Base-by-base conservation (phyloP, 1,140 invertebrate genomes). In the Diuraphis noxia region DNA sequence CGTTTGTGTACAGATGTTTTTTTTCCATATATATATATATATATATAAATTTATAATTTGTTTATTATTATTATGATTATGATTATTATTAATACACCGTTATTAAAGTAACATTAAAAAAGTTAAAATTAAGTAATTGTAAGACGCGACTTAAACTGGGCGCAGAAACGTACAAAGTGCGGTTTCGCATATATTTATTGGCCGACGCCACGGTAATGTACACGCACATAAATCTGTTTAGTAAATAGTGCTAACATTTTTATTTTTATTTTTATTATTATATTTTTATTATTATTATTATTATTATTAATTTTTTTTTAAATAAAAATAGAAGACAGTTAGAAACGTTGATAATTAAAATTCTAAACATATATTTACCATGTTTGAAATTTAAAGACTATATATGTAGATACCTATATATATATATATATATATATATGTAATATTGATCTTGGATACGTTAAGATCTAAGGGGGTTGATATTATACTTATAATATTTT, bases 51-150 rank as follows among this genome's bases (percentile, higher is more conserved):
- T 7, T 56, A 40, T 25, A 23, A 56, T 38, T 38, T 56, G 30
- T 87, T 87, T 52, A 56, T 87, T 56, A 87, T 56, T 87, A 87
- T 52, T 40, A n/a, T 49, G 4, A 85, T 85, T 85, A 46, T 85
- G 4, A 85, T 85, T 85, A 46, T 85, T 43, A 49, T 85, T 49
- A 85, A 46, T 85, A 85, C 43, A 25, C 40, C 30, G 13, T 84
- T 84, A 43, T 41, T 84, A 19, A n/a, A 30, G 25, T 85, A 85
- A 21, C 19, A 43, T 46, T 49, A 23, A 85, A 72, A 85, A 34
- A 9, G n/a, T 46, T 43, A 49, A 46, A 46, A 36, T 19, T 34
- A 34, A 46, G 30, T 40, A 41, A 84, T 84, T 41, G 81, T 84
- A 41, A 41, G 38, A 43, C 81, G 25, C 81, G 81, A 84, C 36